Evolutionary conservation across 1,140 invertebrate species (phyloP), one percentile per base, ranked within the genome.

Genomic region (Akabosia matsudoensis): DNA sequence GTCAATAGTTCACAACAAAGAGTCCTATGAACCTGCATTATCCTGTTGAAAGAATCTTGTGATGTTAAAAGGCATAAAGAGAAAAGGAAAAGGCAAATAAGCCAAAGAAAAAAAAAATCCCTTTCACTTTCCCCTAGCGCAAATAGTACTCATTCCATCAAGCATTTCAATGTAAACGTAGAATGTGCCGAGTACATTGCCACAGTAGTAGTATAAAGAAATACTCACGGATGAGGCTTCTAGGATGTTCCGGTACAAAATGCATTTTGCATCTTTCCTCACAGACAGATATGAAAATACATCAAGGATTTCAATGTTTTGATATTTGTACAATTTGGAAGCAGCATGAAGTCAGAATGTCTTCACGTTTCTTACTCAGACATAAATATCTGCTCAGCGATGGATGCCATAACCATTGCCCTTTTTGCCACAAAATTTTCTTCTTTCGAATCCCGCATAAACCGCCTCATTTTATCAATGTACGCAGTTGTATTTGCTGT

Each of bases 341-440:
- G n/a, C n/a, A n/a, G n/a, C n/a, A n/a, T n/a, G n/a, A n/a, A n/a
- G n/a, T n/a, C n/a, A n/a, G n/a, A n/a, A n/a, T n/a, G n/a, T n/a
- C n/a, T n/a, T n/a, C n/a, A n/a, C n/a, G 37, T 45, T 45, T 45
- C 18, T 18, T 45, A 18, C 18, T 45, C 18, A 45, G 18, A 18
- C 7, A 45, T 10, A 45, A 45, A 45, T 10, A 56, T 10, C 10
- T 56, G 14, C 3, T 56, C n/a, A n/a, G 10, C 14, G 22, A 56
- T 56, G 24, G 10, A 56, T 56, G 54, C 54, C 54, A 56, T 56
- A 56, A 56, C 54, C 54, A 22, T 56, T 56, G 54, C 54, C 24
- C 54, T 56, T 56, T 56, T 56, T 56, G 54, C 54, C 54, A 56
- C 54, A 56, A 56, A 56, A 56, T 56, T 56, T 56, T 56, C 54